phyloP scores from a whole-genome alignment of 1,140 invertebrate genomes.

The Macrosteles quadrilineatus region DNA sequence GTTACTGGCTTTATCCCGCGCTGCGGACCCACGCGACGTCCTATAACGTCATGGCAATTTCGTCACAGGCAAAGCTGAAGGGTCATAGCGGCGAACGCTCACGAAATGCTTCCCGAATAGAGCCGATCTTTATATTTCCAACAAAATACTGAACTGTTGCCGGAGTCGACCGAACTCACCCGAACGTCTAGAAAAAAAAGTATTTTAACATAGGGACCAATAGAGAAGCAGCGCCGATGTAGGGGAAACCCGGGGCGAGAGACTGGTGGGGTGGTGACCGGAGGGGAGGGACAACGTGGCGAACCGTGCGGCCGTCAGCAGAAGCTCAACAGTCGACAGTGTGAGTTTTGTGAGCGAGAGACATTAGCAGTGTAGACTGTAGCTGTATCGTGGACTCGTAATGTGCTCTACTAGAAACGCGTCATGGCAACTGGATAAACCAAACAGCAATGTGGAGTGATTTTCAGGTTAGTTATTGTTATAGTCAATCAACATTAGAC shows the following conservation, averaged over 20 bases:
- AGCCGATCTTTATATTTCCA: constrained; percentile 30
- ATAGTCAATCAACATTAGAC: constrained; percentile 49
- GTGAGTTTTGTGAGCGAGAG: not conserved
- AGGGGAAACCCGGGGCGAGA: constrained; percentile 23
- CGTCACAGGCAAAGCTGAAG: constrained; percentile 35
- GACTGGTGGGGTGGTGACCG: too few relatives aligned
- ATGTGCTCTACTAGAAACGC: constrained; percentile 20
- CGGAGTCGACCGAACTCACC: constrained; percentile 28
- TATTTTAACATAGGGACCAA: constrained; percentile 33
- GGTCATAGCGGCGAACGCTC: constrained; percentile 33
- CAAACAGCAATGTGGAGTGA: constrained; percentile 34
- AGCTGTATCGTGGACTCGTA: constrained; percentile 4
- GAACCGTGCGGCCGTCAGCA: constrained; percentile 19
- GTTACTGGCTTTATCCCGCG: constrained; percentile 31
- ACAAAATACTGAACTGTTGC: constrained; percentile 26
- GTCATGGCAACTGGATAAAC: constrained; percentile 29
- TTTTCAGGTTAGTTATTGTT: constrained; percentile 45
- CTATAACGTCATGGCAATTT: constrained; percentile 37
- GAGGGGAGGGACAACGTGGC: constrained; percentile 29
- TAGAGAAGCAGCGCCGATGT: constrained; percentile 27
- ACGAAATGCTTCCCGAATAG: constrained; percentile 30
- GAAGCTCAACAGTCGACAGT: constrained; percentile 30
- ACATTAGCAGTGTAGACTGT: not conserved
- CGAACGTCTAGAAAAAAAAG: constrained; percentile 30
- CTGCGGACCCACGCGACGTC: constrained; percentile 24